phyloP scores from a whole-genome alignment of 2,888 invertebrate species.

The Amblyjoppa proteus region DNA sequence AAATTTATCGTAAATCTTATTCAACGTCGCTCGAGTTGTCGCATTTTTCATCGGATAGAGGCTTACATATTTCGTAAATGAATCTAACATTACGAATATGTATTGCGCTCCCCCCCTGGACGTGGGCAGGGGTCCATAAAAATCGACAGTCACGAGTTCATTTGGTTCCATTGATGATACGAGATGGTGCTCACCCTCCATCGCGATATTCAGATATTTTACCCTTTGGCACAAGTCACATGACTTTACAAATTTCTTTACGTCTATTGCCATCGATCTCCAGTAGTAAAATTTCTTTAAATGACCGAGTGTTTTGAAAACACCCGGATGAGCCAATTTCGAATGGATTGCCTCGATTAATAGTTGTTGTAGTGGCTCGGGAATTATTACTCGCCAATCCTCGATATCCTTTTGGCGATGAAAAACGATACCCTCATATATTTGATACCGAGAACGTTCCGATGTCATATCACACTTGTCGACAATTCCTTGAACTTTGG shows the following conservation, averaged over 20 bases:
- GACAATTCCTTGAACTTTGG: not conserved
- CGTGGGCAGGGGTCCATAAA: conserved; percentile 34
- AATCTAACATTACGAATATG: not conserved
- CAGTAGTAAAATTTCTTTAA: conserved; percentile 40
- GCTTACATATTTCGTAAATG: not conserved
- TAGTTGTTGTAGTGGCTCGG: not conserved
- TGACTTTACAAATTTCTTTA: conserved; percentile 23
- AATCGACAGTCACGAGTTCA: conserved; percentile 44
- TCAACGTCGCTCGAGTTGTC: not conserved
- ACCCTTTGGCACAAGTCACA: conserved; percentile 58
- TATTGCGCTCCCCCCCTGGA: conserved; percentile 16
- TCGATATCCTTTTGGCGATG: not conserved
- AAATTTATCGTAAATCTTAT: conserved; percentile 8
- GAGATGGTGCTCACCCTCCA: conserved; percentile 33
- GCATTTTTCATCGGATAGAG: conserved; percentile 9
- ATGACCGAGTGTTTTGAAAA: conserved; percentile 43
- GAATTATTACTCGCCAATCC: conserved; percentile 48
- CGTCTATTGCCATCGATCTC: not conserved
- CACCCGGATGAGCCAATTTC: conserved; percentile 42
- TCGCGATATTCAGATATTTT: conserved; percentile 18
- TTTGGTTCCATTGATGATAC: not conserved
- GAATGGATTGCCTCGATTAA: conserved; percentile 39
- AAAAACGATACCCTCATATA: not conserved
- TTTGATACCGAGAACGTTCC: not conserved
- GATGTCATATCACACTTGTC: not conserved